A percentile compares a stretch with the other conserved stretches of the same genome.
phyloP scores from a whole-genome alignment of 2,113 vertebrate species.

The Percopsis transmontana region DNA sequence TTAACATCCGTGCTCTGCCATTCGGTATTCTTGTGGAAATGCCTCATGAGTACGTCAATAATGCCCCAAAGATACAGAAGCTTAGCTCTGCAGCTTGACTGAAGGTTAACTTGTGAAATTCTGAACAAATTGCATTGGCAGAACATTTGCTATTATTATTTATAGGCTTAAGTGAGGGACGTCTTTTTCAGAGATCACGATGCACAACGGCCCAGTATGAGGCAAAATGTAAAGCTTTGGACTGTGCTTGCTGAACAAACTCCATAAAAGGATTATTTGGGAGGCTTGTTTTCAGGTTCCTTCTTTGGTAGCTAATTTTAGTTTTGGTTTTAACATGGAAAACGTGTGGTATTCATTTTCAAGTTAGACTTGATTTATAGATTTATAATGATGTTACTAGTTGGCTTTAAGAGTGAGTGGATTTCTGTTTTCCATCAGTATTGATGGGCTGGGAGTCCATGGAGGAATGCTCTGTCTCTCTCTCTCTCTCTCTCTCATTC shows the following conservation, averaged over 20 bases:
- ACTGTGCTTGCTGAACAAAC: background rate
- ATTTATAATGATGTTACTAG: background rate
- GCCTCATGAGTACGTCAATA: conserved; percentile 20
- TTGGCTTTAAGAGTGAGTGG: conserved; percentile 35
- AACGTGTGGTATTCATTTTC: background rate
- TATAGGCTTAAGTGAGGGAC: background rate
- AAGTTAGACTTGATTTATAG: too few relatives aligned
- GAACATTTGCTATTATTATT: conserved; percentile 12
- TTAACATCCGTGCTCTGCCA: conserved; percentile 25
- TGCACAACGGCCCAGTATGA: background rate
- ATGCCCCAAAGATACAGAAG: conserved; percentile 7
- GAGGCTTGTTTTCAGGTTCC: background rate
- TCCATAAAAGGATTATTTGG: conserved; percentile 2
- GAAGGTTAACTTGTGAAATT: too few relatives aligned
- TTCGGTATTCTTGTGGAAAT: conserved; percentile 9
- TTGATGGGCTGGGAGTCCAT: conserved; percentile 45
- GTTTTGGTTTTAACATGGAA: background rate
- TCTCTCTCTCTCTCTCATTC: conserved; percentile 1
- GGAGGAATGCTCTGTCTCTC: conserved; percentile 14
- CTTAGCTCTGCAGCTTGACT: conserved; percentile 13
- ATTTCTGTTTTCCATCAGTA: conserved; percentile 42
- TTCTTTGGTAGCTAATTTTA: background rate
- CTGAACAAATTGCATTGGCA: too few relatives aligned
- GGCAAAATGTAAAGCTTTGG: conserved; percentile 3
- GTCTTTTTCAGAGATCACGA: background rate